phyloP scores from a whole-genome alignment of 2,797 vertebrate species.

The Danio jaintianensis region DNA sequence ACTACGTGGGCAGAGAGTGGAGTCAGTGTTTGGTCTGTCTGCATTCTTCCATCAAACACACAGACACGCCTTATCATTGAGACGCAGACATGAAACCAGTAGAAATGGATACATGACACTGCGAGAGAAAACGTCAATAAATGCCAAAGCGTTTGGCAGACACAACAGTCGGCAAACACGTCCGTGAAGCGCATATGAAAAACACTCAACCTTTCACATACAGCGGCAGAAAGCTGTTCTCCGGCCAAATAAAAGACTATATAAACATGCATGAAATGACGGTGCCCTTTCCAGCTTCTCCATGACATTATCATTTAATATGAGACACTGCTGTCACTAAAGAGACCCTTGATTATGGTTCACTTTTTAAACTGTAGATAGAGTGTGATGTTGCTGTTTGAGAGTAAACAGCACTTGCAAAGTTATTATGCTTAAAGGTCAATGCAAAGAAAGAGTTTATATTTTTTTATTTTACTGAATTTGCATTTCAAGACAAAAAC shows the following conservation, averaged over 20 bases:
- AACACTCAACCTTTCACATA: slow-evolving; percentile 23
- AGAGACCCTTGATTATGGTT: no score
- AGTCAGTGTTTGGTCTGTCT: slow-evolving; percentile 57
- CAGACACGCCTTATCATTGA: slow-evolving; percentile 46
- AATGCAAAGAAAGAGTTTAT: no score
- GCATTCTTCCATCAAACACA: slow-evolving; percentile 54
- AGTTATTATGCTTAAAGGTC: no score
- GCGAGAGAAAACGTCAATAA: slow-evolving; percentile 55
- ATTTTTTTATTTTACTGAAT: no score
- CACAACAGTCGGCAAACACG: slow-evolving; percentile 12
- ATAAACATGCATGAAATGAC: slow-evolving; percentile 37
- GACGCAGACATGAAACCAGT: slow-evolving; percentile 53
- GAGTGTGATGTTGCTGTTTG: no score
- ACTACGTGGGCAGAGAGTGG: slow-evolving; percentile 45
- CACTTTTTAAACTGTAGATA: no score
- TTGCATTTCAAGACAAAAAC: no score
- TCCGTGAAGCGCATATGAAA: slow-evolving; percentile 9
- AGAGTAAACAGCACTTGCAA: no score
- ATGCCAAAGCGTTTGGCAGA: slow-evolving; percentile 39
- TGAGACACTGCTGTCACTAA: slow-evolving; percentile 1
- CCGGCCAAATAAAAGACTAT: slow-evolving; percentile 30
- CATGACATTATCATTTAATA: slow-evolving; percentile 46
- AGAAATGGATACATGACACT: slow-evolving; percentile 52
- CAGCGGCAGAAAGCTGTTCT: slow-evolving; percentile 5
- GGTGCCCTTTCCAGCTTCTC: slow-evolving; percentile 25